A percentile compares a stretch with the other conserved stretches of the same genome.
Conservation (phyloP, 1,140 invertebrate species). For the Popillia japonica region DNA sequence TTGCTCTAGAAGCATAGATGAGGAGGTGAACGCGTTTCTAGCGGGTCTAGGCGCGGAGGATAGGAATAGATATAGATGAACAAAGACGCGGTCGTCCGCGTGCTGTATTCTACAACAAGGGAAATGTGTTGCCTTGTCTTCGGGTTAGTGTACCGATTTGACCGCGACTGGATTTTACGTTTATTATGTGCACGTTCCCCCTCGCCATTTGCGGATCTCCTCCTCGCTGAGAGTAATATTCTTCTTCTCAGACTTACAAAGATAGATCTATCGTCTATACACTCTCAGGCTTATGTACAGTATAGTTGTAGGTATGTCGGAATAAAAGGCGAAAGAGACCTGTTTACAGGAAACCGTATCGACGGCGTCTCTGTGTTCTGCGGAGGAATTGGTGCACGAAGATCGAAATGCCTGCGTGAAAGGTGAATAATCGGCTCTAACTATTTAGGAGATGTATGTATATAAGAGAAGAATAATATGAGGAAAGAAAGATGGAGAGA, state of each 20-base stretch:
- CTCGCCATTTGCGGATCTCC: conserved; percentile 6
- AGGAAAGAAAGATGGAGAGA: not conserved
- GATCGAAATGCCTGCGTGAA: not conserved
- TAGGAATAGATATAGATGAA: not conserved
- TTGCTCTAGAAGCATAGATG: conserved; percentile 7
- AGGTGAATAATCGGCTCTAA: conserved; percentile 9
- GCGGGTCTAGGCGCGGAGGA: not conserved
- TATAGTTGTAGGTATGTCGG: not conserved
- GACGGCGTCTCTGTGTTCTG: not conserved
- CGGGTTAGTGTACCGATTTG: conserved; percentile 34
- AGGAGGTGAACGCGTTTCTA: not conserved
- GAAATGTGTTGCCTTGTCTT: conserved; percentile 29
- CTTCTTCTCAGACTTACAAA: not conserved
- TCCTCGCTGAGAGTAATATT: not conserved
- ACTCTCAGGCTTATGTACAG: too few relatives aligned
- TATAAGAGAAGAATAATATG: not conserved
- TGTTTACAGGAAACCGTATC: conserved; percentile 21
- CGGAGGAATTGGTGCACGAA: conserved; percentile 28
- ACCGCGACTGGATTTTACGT: conserved; percentile 34
- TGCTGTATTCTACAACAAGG: not conserved
- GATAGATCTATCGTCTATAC: not conserved
- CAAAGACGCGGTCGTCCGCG: not conserved
- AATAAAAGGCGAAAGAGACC: not conserved
- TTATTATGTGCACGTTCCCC: not conserved
- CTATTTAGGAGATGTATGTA: not conserved